These are phyloP conservation scores for Collichthys lucidus DNA, from an alignment of 2,113 vertebrate genomes.

Conservation along the genomic window DNA sequence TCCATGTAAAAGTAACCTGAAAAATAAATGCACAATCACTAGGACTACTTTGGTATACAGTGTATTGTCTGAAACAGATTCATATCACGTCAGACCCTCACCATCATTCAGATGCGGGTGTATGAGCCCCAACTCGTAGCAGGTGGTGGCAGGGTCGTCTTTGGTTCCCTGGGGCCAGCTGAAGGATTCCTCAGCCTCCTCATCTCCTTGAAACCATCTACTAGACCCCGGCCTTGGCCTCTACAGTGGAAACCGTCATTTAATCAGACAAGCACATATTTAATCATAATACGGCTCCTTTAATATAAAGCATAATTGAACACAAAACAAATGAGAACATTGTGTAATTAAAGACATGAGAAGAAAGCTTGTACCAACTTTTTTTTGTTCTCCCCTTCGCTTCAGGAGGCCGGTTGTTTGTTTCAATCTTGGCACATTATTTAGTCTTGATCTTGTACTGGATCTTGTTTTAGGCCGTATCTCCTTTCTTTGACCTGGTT, in stretches of 20 bases:
- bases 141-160: constrained; percentile 81
- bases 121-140: constrained; percentile 79
- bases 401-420: background rate
- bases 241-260: constrained; percentile 39
- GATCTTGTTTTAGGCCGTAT: constrained; percentile 7
- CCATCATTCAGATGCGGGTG: constrained; percentile 79
- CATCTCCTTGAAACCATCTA: constrained; percentile 46
- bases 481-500: background rate
- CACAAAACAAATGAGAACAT: background rate
- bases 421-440: background rate
- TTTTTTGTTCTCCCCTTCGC: constrained; percentile 44
- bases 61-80: background rate
- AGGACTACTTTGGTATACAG: background rate
- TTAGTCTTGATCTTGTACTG: background rate
- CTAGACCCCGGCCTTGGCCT: background rate
- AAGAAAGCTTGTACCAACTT: constrained; percentile 71
- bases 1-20: constrained; percentile 85
- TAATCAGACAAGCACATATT: background rate
- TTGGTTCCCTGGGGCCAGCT: constrained; percentile 73
- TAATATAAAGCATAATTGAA: background rate
- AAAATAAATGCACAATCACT: constrained; percentile 7
- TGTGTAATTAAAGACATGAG: background rate
- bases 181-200: constrained; percentile 49
- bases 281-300: background rate
- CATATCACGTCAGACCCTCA: constrained; percentile 36